Base-by-base conservation (phyloP, 37 sponge, comb jelly and placozoan species). In the Crambe crambe region DNA sequence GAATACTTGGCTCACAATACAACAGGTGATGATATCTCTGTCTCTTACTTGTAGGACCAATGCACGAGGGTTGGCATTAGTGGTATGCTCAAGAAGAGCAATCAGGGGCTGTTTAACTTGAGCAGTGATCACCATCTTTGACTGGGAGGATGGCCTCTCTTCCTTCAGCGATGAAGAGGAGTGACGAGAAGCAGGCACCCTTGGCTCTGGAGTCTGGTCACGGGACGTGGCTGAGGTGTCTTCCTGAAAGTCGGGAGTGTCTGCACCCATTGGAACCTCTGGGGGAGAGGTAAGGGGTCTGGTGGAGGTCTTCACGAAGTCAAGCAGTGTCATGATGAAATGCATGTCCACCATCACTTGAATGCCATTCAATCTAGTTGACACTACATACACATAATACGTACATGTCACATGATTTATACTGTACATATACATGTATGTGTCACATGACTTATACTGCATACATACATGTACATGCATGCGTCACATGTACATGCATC, bases 31-130 rank as follows among this genome's bases (percentile, higher is more conserved):
- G 54, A 51, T 51, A 15, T 9, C 9, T 15, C 15, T 51, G 54
- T 51, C 9, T 9, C 79, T 73, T 37, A 83, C 89, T 73, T 73
- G 34, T 10, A 82, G 30, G 22, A 88, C 78, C 25, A 88, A 66
- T 42, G 74, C 79, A 29, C 56, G 42, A 1, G 84, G 60, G 44
- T 82, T 66, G 1, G 27, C 12, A 43, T 37, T 23, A 34, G 31
- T 44, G 10, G 85, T 37, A 42, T 89, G 27, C 42, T 82, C 85
- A 47, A 89, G 62, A 39, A 89, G 70, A 36, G 89, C 85, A 18
- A 89, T 75, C 1, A 56, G 31, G 30, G 89, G 89, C 42, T 47
- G 43, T 0, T 29, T 41, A 25, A 84, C 62, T 0, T 15, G 25
- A 9, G 41, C 80, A 21, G 37, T 22, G 29, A 79, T n/a, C 17